Base-by-base conservation (phyloP, 2,888 invertebrate species). In the Drosophila subsilvestris region DNA sequence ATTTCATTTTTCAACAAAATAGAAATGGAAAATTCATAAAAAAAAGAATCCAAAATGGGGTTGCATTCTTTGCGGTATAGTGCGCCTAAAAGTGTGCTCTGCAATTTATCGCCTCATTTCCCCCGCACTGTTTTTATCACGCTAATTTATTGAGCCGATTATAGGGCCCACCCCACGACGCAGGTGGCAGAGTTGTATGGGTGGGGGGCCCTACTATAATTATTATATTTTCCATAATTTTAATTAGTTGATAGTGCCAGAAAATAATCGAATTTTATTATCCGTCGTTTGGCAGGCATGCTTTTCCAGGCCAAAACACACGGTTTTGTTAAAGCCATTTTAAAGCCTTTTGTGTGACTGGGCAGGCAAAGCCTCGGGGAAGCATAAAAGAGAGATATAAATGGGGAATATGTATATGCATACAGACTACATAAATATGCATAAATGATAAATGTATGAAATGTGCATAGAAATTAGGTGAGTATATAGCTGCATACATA, bases 191-290 rank as follows among this genome's bases (percentile, higher is more conserved):
- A 22, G 9, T 17, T n/a, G n/a, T 10, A 56, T 0, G 10, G 17
- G 14, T 12, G 4, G 1, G 22, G 43, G n/a, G 42, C 42, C 3
- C 12, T 4, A 32, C 12, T 32, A 22, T 54, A 55, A 63, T 74
- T 74, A 74, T 71, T 80, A 61, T 57, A 80, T 65, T 74, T 80
- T 65, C 65, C 62, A 69, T 69, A 83, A 80, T 80, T 80, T 80
- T 76, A 83, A 80, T 80, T 74, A 80, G 78, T 70, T 29, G 71
- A 71, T 65, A 65, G 66, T 66, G 66, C 66, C 37, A 37, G 57
- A 66, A 61, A 66, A 66, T 66, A 67, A 66, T 77, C 42, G 62
- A 77, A 79, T 81, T 69, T 72, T 66, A 75, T 79, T 76, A 66
- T 57, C 55, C 48, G 60, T 66, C 27, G 8, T 27, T 9, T 27